Evolutionary conservation across 2,113 vertebrate genomes (phyloP), one percentile per base, ranked within the genome.

Genomic region (Zonotrichia leucophrys): DNA sequence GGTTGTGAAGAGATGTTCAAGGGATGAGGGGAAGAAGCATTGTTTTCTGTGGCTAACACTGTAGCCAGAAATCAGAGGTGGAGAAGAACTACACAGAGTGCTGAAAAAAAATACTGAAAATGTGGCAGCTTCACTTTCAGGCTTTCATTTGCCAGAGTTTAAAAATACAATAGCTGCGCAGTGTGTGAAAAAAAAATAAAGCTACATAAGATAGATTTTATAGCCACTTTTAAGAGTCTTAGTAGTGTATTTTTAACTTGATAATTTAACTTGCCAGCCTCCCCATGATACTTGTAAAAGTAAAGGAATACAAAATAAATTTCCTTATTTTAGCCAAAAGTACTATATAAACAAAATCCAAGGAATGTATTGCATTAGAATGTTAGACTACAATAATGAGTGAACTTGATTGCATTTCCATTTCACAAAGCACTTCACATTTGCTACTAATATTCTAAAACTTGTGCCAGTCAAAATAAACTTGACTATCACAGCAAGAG

Each of bases 391-490:
- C 67, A 83, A 47, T 79, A 89, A 85, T 72, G 67, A 25, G 6
- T 80, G 84, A 66, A 66, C 42, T 89, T 87, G 95, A 89, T 58
- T 92, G 27, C 55, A 90, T 94, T 96, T 96, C 69, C 31, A 8
- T 92, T 89, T 92, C 89, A 92, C 74, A 92, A 89, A 95, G 41
- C 37, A 91, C 49, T 70, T 87, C 75, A 75, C 81, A 94, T 94
- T 89, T 95, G 67, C 66, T 94, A 68, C 81, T 95, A 94, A 92
- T 89, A 92, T 73, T 46, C 19, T 87, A 69, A 92, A 89, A 91
- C 39, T 50, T 69, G 30, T 94, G 78, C 84, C 94, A 95, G 74
- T 95, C 78, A 95, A 94, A 97, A 94, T 89, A 94, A 84, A 17
- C 81, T 89, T 90, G 73, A 91, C 89, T 95, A 74, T 82, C 69